Percentiles rank a stretch among this genome's conserved stretches.
Conservation (phyloP, 2,113 vertebrate genomes). For the Mellivora capensis region DNA sequence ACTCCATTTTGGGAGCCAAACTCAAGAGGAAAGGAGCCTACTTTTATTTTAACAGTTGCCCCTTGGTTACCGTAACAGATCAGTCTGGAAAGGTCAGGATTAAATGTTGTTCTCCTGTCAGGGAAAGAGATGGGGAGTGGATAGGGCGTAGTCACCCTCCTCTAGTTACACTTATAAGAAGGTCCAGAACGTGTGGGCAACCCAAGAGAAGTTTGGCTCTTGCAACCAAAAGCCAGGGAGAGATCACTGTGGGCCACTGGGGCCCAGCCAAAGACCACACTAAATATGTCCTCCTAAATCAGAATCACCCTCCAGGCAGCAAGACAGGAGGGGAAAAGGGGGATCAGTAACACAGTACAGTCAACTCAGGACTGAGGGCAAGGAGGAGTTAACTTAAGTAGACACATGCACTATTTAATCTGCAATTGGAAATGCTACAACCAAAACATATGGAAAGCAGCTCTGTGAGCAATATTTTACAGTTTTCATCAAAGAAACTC, state of each 20-base stretch:
- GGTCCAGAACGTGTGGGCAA: not conserved
- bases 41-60: not conserved
- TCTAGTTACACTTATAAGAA: not conserved
- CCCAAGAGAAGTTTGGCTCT: not conserved
- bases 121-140: not conserved
- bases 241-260: too few relatives aligned
- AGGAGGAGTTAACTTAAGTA: conserved; percentile 54
- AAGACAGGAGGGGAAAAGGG: not conserved
- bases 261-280: not conserved
- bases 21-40: not conserved
- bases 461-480: conserved; percentile 44
- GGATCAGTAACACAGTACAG: not conserved
- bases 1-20: not conserved
- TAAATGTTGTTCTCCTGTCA: conserved; percentile 15
- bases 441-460: conserved; percentile 62
- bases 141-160: not conserved
- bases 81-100: conserved; percentile 20
- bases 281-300: not conserved
- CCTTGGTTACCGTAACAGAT: not conserved
- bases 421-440: not conserved
- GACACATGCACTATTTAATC: conserved; percentile 43
- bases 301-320: not conserved
- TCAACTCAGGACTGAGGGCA: not conserved
- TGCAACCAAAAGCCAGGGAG: not conserved
- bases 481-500: conserved; percentile 68